A percentile compares a stretch with the other conserved stretches of the same genome.
These are phyloP conservation scores for Cassiopea andromeda DNA, from an alignment of 30 jellyfish, hydroid and myxozoan species.

Conservation along the genomic window DNA sequence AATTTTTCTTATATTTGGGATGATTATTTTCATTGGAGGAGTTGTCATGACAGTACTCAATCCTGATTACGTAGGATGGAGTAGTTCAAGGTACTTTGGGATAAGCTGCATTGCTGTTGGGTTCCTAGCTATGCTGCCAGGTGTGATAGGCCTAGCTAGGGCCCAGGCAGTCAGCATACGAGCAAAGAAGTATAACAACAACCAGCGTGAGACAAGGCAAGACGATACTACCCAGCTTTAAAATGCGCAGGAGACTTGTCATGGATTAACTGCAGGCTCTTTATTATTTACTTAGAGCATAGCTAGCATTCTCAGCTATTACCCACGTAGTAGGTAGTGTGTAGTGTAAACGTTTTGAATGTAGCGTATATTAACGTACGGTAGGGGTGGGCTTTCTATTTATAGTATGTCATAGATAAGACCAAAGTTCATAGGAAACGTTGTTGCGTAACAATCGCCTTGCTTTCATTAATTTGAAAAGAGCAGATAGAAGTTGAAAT, in stretches of 20 bases:
- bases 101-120: slow-evolving; percentile 85
- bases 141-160: slow-evolving; percentile 75
- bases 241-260: not conserved
- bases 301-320: too few species aligned
- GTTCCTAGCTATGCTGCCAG: slow-evolving; percentile 76
- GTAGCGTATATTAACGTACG: too few species aligned
- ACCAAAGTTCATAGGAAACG: too few species aligned
- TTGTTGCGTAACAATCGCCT: too few species aligned
- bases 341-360: too few species aligned
- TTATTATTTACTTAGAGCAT: too few species aligned
- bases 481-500: too few species aligned
- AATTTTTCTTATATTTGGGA: slow-evolving; percentile 75
- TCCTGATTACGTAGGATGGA: slow-evolving; percentile 79
- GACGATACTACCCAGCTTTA: slow-evolving; percentile 68
- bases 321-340: too few species aligned
- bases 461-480: too few species aligned
- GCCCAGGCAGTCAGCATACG: slow-evolving; percentile 59
- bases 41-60: slow-evolving; percentile 71
- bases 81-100: slow-evolving; percentile 88
- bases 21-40: slow-evolving; percentile 66
- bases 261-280: not conserved
- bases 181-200: slow-evolving; percentile 26
- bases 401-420: too few species aligned
- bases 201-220: slow-evolving; percentile 19
- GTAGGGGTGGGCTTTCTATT: too few species aligned